Evolutionary conservation across 2,797 vertebrate genomes (phyloP), one percentile per base, ranked within the genome.

Genomic region (Falco rusticolus): DNA sequence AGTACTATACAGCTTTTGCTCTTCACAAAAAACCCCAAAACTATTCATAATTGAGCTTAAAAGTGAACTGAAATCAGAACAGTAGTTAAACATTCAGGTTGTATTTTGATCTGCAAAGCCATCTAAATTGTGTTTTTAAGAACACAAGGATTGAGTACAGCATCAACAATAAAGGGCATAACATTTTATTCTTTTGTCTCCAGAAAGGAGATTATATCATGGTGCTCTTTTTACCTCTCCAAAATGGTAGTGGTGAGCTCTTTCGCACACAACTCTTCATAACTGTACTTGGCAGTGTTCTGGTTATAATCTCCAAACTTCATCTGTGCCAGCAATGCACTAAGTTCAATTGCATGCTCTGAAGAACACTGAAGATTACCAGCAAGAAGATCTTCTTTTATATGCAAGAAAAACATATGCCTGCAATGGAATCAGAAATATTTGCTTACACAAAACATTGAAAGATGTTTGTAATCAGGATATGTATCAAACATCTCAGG

Each of bases 221-320:
- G 41, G 7, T 39, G 18, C 8, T 45, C 7, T 41, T 53, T 78
- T 86, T 98, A 99, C 99, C 99, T 99, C 98, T 99, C 98, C 45
- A 99, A 94, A 8, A 98, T 97, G 16, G 98, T 93, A 2, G 98
- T 98, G 92, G 97, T 98, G 74, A 99, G 99, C 66, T 99, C 99
- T 96, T 98, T 99, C 11, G 98, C 97, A 91, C 99, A 99, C 77
- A 99, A 94, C 63, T 99, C 99, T 1, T 99, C 98, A 47, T 99
- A 99, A 97, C 95, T 99, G 97, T 99, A 99, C 97, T 99, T 99
- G 92, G 99, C 99, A 2, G 99, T 99, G 98, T 99, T 99, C 97
- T 99, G 99, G 96, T 99, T 99, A 97, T 99, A 99, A 97, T 99
- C 99, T 5, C 99, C 99, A 28, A 99, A 99, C 94, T 99, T 99